Base-by-base conservation (phyloP, 1,140 invertebrate genomes). In the Macrobrachium rosenbergii region DNA sequence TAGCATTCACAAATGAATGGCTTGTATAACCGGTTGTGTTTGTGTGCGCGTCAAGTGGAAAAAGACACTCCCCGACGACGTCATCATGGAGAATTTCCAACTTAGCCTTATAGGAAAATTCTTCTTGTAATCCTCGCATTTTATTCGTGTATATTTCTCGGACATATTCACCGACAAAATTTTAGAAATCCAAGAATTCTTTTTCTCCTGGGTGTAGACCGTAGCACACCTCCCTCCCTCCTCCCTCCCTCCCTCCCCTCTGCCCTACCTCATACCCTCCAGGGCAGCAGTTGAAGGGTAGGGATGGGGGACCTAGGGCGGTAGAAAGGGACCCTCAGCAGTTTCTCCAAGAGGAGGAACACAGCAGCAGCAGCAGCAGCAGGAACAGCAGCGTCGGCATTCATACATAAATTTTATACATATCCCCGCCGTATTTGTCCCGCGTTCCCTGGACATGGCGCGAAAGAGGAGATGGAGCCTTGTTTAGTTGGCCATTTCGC, bases 401-500 rank as follows among this genome's bases (percentile, higher is more conserved):
- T 87, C 84, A 87, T 87, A 87, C 84, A 87, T 87, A 87, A 81
- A 87, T 87, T 81, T 87, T 80, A 80, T 72, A 80, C 84, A 82
- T 80, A 87, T 87, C 78, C 84, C 84, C 28, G 63, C 79, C 84
- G 84, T 87, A 87, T 87, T 87, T 87, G 84, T 87, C 84, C 52
- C 78, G 77, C 37, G 76, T 76, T 75, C 84, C 84, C 84, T 81
- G 84, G 84, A 87, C 84, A 80, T 63, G 78, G 69, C 84, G 78
- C 84, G 84, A 81, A 87, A 87, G 84, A 87, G 84, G 84, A 87
- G 84, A 87, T 73, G 84, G 64, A 75, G 78, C 77, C 78, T 87
- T 87, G 84, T 87, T 87, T 87, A 87, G 84, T 87, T 87, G 84
- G 84, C 84, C 84, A 87, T 87, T 87, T 87, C 84, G 84, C 84